phyloP scores from a whole-genome alignment of 2,113 vertebrate species.

The Anarrhichthys ocellatus region DNA sequence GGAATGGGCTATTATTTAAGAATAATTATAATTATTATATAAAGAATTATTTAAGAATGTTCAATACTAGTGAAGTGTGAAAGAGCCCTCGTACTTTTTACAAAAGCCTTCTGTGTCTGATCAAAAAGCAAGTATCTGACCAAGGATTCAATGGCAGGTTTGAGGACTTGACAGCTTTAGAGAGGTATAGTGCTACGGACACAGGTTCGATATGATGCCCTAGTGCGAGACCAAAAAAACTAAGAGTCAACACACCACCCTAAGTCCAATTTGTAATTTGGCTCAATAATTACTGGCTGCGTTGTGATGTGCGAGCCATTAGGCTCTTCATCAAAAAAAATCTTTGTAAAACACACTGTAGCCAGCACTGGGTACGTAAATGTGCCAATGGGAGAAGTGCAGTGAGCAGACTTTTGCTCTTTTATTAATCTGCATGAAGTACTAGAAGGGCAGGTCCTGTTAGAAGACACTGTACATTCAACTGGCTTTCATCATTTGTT shows the following conservation, averaged over 20 bases:
- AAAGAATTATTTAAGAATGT: too few relatives aligned
- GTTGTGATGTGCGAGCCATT: slow-evolving; percentile 16
- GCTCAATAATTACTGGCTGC: slow-evolving; percentile 1
- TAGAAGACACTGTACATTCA: not conserved
- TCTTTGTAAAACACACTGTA: slow-evolving; percentile 11
- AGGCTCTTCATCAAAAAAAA: not conserved
- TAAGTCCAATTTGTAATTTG: not conserved
- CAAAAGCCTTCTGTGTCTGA: not conserved
- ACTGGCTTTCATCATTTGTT: not conserved
- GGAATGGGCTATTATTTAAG: not conserved
- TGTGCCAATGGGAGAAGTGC: not conserved
- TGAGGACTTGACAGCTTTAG: not conserved
- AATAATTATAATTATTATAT: too few relatives aligned
- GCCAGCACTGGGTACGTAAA: not conserved
- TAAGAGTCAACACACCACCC: not conserved
- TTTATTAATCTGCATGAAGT: slow-evolving; percentile 4
- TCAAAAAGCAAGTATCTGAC: not conserved
- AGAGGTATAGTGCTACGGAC: not conserved
- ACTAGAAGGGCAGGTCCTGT: not conserved
- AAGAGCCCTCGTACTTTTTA: not conserved
- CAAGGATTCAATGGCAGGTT: not conserved
- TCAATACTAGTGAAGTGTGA: not conserved
- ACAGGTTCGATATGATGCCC: not conserved
- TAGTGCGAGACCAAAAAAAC: not conserved
- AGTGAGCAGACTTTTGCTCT: slow-evolving; percentile 16